phyloP scores from a whole-genome alignment of 2,797 vertebrate genomes.

The Borostomias antarcticus region DNA sequence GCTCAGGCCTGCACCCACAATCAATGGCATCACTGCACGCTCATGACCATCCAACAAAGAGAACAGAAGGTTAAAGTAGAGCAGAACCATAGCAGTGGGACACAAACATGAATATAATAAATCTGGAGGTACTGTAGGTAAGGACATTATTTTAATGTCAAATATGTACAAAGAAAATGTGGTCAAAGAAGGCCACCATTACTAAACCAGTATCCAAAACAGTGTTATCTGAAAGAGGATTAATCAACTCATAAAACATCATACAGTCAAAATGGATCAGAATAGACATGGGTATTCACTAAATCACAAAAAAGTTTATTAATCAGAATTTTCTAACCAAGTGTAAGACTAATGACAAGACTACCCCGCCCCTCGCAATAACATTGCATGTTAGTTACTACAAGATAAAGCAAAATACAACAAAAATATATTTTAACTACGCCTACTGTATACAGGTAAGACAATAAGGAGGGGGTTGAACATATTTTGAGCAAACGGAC shows the following conservation, averaged over 20 bases:
- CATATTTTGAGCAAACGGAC: too few relatives aligned
- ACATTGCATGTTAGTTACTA: neutral
- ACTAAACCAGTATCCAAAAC: too few relatives aligned
- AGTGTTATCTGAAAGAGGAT: too few relatives aligned
- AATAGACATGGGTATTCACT: too few relatives aligned
- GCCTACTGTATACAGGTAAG: too few relatives aligned
- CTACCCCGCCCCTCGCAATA: neutral
- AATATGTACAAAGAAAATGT: neutral
- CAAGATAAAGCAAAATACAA: neutral
- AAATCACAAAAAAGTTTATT: neutral
- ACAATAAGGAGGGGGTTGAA: too few relatives aligned
- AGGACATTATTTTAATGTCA: neutral
- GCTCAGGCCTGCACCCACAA: constrained; percentile 46
- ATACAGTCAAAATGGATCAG: neutral
- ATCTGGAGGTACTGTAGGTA: too few relatives aligned
- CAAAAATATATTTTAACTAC: neutral
- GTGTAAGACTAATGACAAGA: neutral
- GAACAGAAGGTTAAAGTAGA: constrained; percentile 59
- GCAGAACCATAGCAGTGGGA: neutral
- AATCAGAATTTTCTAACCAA: neutral
- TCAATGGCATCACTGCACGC: constrained; percentile 54
- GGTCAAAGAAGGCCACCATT: neutral
- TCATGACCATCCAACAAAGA: constrained; percentile 49
- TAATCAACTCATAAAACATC: too few relatives aligned
- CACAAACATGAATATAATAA: neutral